Evolutionary conservation across 2,797 vertebrate genomes (phyloP), one percentile per base, ranked within the genome.

Genomic region (Micropoecilia bifurca): DNA sequence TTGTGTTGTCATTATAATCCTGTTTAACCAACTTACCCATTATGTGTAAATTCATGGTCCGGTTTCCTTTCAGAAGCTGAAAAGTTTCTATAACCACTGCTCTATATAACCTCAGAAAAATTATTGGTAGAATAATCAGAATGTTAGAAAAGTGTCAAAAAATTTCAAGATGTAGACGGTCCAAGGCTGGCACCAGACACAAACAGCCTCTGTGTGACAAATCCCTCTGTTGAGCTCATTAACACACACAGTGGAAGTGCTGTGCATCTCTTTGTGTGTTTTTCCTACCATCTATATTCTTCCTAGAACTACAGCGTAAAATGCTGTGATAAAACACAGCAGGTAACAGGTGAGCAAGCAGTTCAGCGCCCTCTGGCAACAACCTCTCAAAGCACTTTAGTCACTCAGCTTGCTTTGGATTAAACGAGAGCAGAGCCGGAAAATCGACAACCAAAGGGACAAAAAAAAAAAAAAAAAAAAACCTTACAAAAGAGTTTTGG

Each of bases 211-310:
- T 81, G 84, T 82, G 84, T 86, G 78, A 93, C 83, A 79, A 87
- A 89, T 80, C 68, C 88, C 88, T 91, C 91, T 91, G 92, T 92
- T 81, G 92, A 90, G 89, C 84, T 88, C 87, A 88, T 91, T 88
- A 91, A 85, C 30, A 46, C 72, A 74, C 41, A 79, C 77, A 57
- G 55, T 80, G 63, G 20, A 33, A 72, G 61, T 1, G 30, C n/a
- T 3, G n/a, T n/a, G 22, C 22, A 7, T 50, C 9, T 55, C 50
- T 68, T 59, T 55, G 57, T 77, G 61, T 77, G 68, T 71, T 77
- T 28, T 80, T 46, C 77, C 45, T 71, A 80, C 79, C 74, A 71
- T 79, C n/a, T 71, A 71, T 80, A 53, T 53, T 53, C 77, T 74
- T 50, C 61, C 14, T 1, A n/a, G 63, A 66, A 76, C 1, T 41